Evolutionary conservation across 2,797 vertebrate genomes (phyloP).

Genomic region (Eulemur mongoz): DNA sequence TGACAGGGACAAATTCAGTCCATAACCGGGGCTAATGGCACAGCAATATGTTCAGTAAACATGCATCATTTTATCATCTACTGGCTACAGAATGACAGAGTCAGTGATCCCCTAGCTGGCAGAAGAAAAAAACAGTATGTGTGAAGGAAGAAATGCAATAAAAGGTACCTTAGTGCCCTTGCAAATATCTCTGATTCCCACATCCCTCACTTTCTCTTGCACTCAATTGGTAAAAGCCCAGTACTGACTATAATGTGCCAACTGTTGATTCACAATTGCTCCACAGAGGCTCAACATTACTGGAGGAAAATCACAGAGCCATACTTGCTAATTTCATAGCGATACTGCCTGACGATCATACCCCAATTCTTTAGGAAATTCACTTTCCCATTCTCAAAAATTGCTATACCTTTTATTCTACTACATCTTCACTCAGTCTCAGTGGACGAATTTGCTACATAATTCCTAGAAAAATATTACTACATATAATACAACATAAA

Average conservation of each 20-base stretch:
- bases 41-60: background rate
- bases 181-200: background rate
- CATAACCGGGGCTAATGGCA: background rate
- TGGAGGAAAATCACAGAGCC: background rate
- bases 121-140: background rate
- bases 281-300: background rate
- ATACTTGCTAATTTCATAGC: no score
- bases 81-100: background rate
- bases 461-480: background rate
- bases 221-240: background rate
- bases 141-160: background rate
- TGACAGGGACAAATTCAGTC: background rate
- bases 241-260: background rate
- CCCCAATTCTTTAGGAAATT: background rate
- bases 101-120: background rate
- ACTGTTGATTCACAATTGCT: background rate
- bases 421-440: background rate
- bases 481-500: background rate
- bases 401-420: background rate
- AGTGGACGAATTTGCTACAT: background rate
- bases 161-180: background rate
- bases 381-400: background rate
- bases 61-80: background rate
- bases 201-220: background rate
- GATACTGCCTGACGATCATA: background rate